phyloP scores from a whole-genome alignment of 2,888 invertebrate genomes.

The Noctua fimbriata region DNA sequence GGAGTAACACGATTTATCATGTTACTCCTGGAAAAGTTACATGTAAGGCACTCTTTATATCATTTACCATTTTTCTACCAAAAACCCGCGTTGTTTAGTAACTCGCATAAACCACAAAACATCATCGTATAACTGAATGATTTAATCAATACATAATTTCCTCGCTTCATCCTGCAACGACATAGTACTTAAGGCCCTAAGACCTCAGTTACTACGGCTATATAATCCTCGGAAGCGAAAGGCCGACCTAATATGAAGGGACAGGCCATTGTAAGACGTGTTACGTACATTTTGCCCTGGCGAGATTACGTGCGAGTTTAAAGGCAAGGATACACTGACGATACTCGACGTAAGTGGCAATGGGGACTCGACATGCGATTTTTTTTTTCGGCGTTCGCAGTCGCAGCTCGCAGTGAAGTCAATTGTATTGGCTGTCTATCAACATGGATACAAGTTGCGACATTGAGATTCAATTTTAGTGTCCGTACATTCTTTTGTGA shows the following conservation, averaged over 20 bases:
- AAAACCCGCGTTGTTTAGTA: neutral
- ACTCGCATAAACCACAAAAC: conserved; percentile 4
- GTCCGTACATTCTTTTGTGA: neutral
- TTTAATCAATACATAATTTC: conserved; percentile 76
- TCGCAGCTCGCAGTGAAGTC: neutral
- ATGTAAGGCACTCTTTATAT: neutral
- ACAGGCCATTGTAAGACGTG: conserved; percentile 84
- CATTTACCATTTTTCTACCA: neutral
- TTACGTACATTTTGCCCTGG: conserved; percentile 82
- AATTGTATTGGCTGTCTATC: conserved; percentile 16
- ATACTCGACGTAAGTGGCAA: conserved; percentile 20
- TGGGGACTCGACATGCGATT: neutral
- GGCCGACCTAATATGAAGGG: conserved; percentile 85
- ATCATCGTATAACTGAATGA: conserved; percentile 52
- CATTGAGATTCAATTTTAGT: conserved; percentile 19
- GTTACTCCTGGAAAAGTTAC: no score
- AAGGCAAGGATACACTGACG: conserved; percentile 32
- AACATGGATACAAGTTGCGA: neutral
- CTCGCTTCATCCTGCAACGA: conserved; percentile 68
- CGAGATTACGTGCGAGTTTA: conserved; percentile 82
- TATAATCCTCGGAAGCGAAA: conserved; percentile 78
- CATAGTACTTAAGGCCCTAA: conserved; percentile 74
- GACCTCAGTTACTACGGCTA: conserved; percentile 75
- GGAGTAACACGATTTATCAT: neutral
- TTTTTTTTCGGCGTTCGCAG: conserved; percentile 8